A percentile compares a stretch with the other conserved stretches of the same genome.
phyloP scores from a whole-genome alignment of 2,113 vertebrate species.

The Pteruthius melanotis region DNA sequence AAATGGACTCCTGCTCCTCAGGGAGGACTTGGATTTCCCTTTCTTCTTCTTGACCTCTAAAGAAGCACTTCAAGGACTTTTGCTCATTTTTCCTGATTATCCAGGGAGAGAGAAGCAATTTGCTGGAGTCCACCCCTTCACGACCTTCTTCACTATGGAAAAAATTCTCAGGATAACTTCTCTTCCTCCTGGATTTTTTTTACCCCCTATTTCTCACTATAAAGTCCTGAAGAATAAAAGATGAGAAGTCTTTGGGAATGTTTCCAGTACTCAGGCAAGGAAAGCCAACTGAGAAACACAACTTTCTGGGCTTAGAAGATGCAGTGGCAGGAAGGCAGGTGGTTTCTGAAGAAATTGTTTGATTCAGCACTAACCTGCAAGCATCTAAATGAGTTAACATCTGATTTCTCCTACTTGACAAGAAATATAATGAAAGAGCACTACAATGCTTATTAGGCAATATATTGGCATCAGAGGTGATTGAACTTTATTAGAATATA shows the following conservation, averaged over 20 bases:
- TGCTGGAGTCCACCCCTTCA: neutral
- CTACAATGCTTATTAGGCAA: neutral
- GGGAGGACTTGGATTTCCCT: neutral
- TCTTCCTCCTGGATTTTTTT: neutral
- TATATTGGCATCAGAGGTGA: neutral
- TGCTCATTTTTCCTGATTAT: neutral
- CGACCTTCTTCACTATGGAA: neutral
- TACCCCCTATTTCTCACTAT: neutral
- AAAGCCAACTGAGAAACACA: neutral
- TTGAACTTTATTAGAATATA: neutral
- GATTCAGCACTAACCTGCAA: neutral
- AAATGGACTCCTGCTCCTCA: neutral
- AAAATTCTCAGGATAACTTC: neutral
- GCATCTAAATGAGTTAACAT: neutral
- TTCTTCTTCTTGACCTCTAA: neutral
- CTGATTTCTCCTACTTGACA: neutral
- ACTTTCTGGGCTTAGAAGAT: neutral
- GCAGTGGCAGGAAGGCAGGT: neutral
- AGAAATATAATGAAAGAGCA: neutral
- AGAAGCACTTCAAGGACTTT: neutral
- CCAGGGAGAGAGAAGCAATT: neutral
- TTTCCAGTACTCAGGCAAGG: neutral
- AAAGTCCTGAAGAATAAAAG: neutral
- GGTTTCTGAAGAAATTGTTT: neutral
- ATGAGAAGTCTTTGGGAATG: neutral